Evolutionary conservation across 2,797 vertebrate genomes (phyloP).

Genomic region (Etheostoma nigrum): DNA sequence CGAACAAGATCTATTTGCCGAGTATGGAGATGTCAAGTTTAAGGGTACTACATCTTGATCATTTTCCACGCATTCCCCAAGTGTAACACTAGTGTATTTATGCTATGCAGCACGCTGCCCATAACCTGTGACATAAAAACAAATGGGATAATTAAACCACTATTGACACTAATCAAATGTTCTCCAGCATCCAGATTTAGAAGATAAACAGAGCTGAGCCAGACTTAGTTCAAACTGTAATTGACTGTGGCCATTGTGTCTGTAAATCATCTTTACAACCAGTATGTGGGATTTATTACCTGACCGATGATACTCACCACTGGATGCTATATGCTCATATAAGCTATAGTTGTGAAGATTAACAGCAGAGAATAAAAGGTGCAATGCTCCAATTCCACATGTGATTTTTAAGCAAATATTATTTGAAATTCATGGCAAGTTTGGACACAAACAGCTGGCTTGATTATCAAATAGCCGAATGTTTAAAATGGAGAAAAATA

Average conservation of each 20-base stretch:
- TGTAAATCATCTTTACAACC: conserved; percentile 70
- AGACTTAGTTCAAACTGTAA: conserved; percentile 63
- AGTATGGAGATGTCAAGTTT: conserved; percentile 55
- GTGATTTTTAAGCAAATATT: conserved; percentile 29
- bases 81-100: conserved; percentile 62
- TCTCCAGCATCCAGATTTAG: conserved; percentile 68
- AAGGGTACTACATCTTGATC: conserved; percentile 43
- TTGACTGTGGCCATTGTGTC: conserved; percentile 51
- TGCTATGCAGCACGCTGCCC: conserved; percentile 39
- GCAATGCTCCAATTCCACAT: not conserved
- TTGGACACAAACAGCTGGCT: conserved; percentile 49
- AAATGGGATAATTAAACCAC: conserved; percentile 80
- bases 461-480: conserved; percentile 28
- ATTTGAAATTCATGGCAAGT: conserved; percentile 1
- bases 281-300: conserved; percentile 51
- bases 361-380: conserved; percentile 19
- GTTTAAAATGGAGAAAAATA: conserved; percentile 30
- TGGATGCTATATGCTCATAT: conserved; percentile 23
- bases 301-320: conserved; percentile 22
- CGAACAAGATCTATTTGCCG: conserved; percentile 56
- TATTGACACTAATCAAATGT: conserved; percentile 80
- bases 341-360: conserved; percentile 16
- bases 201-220: conserved; percentile 67
- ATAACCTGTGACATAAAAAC: conserved; percentile 70
- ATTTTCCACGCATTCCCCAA: conserved; percentile 60